Base-by-base conservation (phyloP, 2,797 vertebrate genomes). In the Clarias pachynema region DNA sequence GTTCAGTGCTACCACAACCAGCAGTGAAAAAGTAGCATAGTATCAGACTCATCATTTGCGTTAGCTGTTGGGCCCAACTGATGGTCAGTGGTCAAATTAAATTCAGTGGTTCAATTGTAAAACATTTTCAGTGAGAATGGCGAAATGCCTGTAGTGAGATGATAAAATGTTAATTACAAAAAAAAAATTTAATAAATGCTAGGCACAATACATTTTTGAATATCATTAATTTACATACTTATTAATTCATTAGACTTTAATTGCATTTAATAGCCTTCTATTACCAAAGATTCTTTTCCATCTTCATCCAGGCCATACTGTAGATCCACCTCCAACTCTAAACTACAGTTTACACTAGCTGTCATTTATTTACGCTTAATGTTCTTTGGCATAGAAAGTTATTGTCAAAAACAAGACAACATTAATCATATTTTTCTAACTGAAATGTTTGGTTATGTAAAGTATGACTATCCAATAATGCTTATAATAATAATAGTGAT, bases 1-100 rank as follows among this genome's bases (percentile, higher is more conserved):
- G 20, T 63, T 84, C 20, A 80, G 40, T 63, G 26, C 18, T 49
- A 26, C 29, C 57, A 49, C 53, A 70, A 66, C 53, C 75, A 81
- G 22, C 8, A 0, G 26, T 80, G 40, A 56, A 24, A 66, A 84
- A 84, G 68, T 73, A 26, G 37, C 34, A 79, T 44, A 2, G 57
- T 34, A 44, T 60, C 57, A 40, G 56, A 6, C 56, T 78, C 40
- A 44, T 44, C 40, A 2, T 78, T 78, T 44, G 14, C 29, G 18
- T 62, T 62, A 62, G 14, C 59, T 18, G 1, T 24, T 59, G 56
- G 59, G 20, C 18, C 22, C 22, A n/a, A n/a, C 5, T 40, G n/a
- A 62, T 60, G 56, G 18, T 5, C 57, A 40, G 57, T 40, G 62
- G 57, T 40, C 57, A 22, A 22, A 77, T 0, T 59, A 9, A 5